These are phyloP conservation scores for Xanthia togata DNA, from an alignment of 2,888 invertebrate genomes.

Conservation along the genomic window DNA sequence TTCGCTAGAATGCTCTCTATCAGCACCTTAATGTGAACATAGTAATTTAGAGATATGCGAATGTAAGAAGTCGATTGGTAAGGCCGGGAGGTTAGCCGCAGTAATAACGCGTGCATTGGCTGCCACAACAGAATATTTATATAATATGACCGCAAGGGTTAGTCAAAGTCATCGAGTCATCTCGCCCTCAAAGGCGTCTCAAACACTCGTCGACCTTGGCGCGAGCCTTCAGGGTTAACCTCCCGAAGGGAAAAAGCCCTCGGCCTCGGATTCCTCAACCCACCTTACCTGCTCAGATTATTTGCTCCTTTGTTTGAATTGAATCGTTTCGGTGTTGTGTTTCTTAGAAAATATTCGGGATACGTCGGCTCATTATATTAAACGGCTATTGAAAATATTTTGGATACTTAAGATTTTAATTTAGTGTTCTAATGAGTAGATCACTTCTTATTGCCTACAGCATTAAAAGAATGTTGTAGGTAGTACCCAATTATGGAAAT, in stretches of 20 bases:
- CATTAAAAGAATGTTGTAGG: neutral
- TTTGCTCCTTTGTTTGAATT: constrained; percentile 74
- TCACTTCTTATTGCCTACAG: neutral
- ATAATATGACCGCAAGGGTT: constrained; percentile 80
- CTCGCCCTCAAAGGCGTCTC: constrained; percentile 82
- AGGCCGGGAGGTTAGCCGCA: constrained; percentile 68
- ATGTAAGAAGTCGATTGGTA: constrained; percentile 59
- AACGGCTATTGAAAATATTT: constrained; percentile 22
- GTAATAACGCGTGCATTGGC: constrained; percentile 82
- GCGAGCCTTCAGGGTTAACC: constrained; percentile 82
- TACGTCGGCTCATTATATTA: constrained; percentile 25
- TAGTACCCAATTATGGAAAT: neutral
- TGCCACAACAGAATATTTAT: constrained; percentile 75
- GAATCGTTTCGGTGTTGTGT: constrained; percentile 64
- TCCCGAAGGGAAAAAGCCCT: constrained; percentile 81
- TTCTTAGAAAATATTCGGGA: constrained; percentile 61
- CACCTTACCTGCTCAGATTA: constrained; percentile 79
- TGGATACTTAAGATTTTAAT: constrained; percentile 12
- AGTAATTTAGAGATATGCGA: constrained; percentile 48
- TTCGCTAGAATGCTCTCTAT: too few relatives aligned
- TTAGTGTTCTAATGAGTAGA: constrained; percentile 2
- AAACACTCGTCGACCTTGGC: constrained; percentile 83
- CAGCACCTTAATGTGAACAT: constrained; percentile 9
- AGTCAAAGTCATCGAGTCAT: constrained; percentile 85
- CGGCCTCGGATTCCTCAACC: constrained; percentile 79